Evolutionary conservation across 2,797 vertebrate species (phyloP).

Genomic region (Muscicapa comitata): DNA sequence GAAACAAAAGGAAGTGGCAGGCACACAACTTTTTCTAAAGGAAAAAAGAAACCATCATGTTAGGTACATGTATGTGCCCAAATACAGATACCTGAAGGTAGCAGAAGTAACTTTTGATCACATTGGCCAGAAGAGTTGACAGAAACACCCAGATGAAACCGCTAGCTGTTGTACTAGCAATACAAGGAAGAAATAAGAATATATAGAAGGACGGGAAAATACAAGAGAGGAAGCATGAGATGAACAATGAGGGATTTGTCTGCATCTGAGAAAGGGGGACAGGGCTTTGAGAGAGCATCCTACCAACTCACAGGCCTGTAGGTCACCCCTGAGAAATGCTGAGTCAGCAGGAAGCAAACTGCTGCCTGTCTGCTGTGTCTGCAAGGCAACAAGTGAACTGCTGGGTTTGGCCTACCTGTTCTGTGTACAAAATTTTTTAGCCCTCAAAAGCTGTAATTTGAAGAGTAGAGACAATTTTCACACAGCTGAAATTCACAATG

Average conservation of each 20-base stretch:
- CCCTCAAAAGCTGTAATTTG: not conserved
- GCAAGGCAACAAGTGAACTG: not conserved
- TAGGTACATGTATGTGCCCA: not conserved
- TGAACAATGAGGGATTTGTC: not conserved
- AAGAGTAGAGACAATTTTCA: not conserved
- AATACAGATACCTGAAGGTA: not conserved
- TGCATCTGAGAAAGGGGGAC: not conserved
- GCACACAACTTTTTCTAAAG: not conserved
- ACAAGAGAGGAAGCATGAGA: not conserved
- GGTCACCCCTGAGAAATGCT: accelerated
- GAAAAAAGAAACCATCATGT: not conserved
- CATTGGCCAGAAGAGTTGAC: not conserved
- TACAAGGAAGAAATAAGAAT: not conserved
- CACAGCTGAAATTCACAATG: not conserved
- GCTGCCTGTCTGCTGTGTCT: not conserved
- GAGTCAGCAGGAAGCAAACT: not conserved
- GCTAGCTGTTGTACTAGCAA: not conserved
- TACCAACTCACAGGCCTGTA: not conserved
- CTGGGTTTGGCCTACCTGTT: not conserved
- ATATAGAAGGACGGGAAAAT: not conserved
- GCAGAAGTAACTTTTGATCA: not conserved
- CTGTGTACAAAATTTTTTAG: not conserved
- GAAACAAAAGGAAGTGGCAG: not conserved
- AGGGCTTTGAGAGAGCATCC: not conserved
- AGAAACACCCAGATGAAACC: not conserved